These are phyloP conservation scores for Zapornia atra DNA, from an alignment of 2,113 vertebrate genomes.

Conservation along the genomic window DNA sequence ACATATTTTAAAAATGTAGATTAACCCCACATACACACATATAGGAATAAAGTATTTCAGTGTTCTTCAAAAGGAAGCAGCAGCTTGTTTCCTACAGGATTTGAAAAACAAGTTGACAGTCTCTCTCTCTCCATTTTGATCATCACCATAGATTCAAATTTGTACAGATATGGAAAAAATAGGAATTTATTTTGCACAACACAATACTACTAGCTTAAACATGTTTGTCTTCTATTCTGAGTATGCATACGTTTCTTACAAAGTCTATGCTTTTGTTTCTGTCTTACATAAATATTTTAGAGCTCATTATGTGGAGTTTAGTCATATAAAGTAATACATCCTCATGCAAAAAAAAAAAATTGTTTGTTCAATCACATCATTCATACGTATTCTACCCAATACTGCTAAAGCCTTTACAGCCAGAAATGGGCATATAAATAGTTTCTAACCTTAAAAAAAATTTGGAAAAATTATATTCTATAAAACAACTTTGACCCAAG, in stretches of 20 bases:
- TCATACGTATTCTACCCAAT: neutral
- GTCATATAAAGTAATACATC: neutral
- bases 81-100: neutral
- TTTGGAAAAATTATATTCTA: neutral
- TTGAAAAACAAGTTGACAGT: neutral
- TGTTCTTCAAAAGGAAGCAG: neutral
- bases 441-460: neutral
- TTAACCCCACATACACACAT: neutral
- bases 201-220: neutral
- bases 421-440: neutral
- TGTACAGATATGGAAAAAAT: neutral
- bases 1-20: neutral
- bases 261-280: neutral
- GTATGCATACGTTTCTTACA: neutral
- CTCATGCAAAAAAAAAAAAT: neutral
- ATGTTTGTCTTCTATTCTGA: neutral
- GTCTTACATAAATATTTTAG: neutral
- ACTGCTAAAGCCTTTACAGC: neutral
- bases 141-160: neutral
- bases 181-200: neutral
- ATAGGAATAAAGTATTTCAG: neutral
- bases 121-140: neutral
- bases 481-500: neutral
- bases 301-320: neutral
- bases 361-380: neutral